Base-by-base conservation (phyloP, 2,113 vertebrate genomes). In the Mobula hypostoma region DNA sequence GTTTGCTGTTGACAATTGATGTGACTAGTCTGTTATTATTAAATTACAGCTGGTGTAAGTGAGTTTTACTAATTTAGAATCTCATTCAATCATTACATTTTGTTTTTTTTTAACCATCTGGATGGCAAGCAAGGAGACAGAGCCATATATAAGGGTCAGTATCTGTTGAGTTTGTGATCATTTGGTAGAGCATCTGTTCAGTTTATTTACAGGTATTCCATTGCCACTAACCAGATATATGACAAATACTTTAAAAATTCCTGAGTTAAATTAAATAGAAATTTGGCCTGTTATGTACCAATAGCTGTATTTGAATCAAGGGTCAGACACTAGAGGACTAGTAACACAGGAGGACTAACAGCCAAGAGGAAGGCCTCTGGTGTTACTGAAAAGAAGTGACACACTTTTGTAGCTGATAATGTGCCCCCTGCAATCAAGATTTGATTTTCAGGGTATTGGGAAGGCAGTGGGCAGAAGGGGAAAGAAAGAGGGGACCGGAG, bases 11-110 rank as follows among this genome's bases (percentile, higher is more conserved):
- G 70, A 93, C 68, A 93, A 74, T 93, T 74, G 90, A 93, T 76
- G 91, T 93, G 91, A 76, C 91, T 93, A 7, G 91, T 76, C 36
- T 74, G 36, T 56, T 93, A 72, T 93, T 24, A 93, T 36, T 93
- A 74, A 74, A 74, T 93, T 93, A 74, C 21, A 74, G 36, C 70
- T 93, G 91, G 36, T 93, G 36, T 74, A 74, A 93, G 40, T 93
- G 36, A 93, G 68, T 74, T 76, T 19, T 74, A 48, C 4, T 27
- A 74, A 74, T 93, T 93, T 40, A 56, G 70, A 72, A 93, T 93
- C 32, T 93, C 68, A 72, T 56, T 74, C 24, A 93, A 74, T 93
- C 70, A 93, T 93, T 40, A 70, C 66, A 72, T 24, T 92, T 92
- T 74, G 66, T 74, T 93, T 5, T 56, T 56, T 74, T 74, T 68